Base-by-base conservation (phyloP, 2,888 invertebrate species). In the Lypha dubia region DNA sequence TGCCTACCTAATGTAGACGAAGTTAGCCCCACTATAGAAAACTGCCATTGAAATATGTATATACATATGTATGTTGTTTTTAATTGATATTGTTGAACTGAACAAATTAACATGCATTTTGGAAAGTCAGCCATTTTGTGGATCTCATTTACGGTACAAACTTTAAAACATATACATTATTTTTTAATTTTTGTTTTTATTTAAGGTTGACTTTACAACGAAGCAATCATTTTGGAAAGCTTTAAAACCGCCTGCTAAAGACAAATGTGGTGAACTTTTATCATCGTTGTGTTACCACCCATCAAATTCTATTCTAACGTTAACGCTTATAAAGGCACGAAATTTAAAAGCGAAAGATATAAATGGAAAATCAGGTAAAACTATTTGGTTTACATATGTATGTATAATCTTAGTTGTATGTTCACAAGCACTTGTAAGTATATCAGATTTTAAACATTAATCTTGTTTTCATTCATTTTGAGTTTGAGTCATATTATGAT, bases 271-370 rank as follows among this genome's bases (percentile, higher is more conserved):
- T 0, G 98, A 98, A 92, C 94, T 98, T 75, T 94, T 98, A 85
- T 96, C 98, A 65, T 98, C 98, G 5, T 94, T 98, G 62, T 98
- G 98, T 93, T 98, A 98, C 93, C 98, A 98, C 89, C 98, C 98
- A 75, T 97, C 98, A 93, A 98, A 98, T 93, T 98, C 98, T 87
- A 95, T 98, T 85, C 93, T 98, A 74, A 98, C 98, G 13, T 94
- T 98, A 86, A 96, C 97, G 24, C 94, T 98, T 88, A 95, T 98
- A 90, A 98, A 98, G 93, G 98, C 98, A 58, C 94, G 98, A 90
- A 98, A 98, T 92, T 94, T 98, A 87, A 98, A 98, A 93, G 98
- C 98, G 60, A 98, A 98, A 93, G 98, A 98, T 92, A 98, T 98
- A 90, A 98, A 98, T 88, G 98, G 98, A 89, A 98, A 97, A 93